Evolutionary conservation across 2,888 invertebrate species (phyloP).

Genomic region (Brassicogethes aeneus): DNA sequence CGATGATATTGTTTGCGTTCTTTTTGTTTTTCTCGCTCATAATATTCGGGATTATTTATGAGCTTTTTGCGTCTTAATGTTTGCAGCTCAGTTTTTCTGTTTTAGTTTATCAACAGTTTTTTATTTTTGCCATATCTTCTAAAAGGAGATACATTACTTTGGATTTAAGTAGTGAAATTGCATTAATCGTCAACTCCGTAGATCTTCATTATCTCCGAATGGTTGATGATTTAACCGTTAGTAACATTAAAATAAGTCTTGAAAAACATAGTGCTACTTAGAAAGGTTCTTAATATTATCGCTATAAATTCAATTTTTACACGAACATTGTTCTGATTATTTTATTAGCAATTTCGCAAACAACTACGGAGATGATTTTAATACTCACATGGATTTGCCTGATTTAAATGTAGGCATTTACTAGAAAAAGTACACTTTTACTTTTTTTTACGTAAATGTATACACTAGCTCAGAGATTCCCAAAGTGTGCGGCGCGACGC

Average conservation of each 20-base stretch:
- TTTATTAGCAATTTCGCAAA: not conserved
- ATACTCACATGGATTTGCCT: no score
- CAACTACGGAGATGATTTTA: not conserved
- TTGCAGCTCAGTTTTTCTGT: slow-evolving; percentile 5
- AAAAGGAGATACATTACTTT: not conserved
- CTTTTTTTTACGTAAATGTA: no score
- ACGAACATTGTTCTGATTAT: not conserved
- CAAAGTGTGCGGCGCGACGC: no score
- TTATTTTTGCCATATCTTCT: not conserved
- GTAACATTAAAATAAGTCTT: not conserved
- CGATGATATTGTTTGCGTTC: slow-evolving; percentile 5
- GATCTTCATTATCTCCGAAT: not conserved
- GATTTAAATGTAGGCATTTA: no score
- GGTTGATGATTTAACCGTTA: not conserved
- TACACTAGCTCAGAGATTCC: no score
- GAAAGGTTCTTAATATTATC: not conserved
- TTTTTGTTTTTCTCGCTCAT: slow-evolving; percentile 1
- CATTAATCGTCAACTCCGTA: not conserved
- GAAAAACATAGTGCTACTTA: not conserved
- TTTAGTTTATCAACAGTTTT: slow-evolving; percentile 3
- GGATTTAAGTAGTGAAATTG: not conserved
- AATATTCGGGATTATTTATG: not conserved
- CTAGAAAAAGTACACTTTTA: no score
- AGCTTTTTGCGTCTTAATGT: slow-evolving; percentile 5
- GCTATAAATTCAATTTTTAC: not conserved